phyloP scores from a whole-genome alignment of 2,113 vertebrate genomes.

The Varanus komodoensis region DNA sequence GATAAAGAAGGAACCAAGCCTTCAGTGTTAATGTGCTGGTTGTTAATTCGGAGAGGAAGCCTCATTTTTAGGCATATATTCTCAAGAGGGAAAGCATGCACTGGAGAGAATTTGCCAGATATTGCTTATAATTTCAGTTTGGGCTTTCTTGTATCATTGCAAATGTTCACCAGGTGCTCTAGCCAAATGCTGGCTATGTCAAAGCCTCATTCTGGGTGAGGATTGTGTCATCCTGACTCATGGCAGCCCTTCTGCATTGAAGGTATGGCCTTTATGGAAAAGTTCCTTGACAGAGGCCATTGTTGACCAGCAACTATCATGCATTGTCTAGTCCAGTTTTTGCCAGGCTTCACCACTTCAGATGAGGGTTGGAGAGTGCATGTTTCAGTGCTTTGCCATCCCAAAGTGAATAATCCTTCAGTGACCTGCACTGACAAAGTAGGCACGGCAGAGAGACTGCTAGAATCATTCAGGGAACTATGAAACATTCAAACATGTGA shows the following conservation, averaged over 20 bases:
- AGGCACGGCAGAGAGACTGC: not conserved
- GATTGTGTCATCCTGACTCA: no score
- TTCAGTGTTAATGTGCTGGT: not conserved
- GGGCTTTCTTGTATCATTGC: not conserved
- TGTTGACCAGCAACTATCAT: not conserved
- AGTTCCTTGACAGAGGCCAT: not conserved
- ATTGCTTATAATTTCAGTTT: not conserved
- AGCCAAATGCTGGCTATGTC: not conserved
- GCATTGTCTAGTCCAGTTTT: not conserved
- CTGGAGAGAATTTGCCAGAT: not conserved
- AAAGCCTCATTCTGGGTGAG: not conserved
- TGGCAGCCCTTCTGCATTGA: not conserved
- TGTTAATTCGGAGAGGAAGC: slow-evolving; percentile 3
- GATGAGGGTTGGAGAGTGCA: not conserved
- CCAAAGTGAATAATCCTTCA: not conserved
- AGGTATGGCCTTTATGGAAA: not conserved
- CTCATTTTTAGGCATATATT: slow-evolving; percentile 4
- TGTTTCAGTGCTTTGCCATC: not conserved
- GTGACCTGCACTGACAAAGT: not conserved
- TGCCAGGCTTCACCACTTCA: not conserved
- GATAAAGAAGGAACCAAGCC: not conserved
- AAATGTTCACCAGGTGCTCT: not conserved
- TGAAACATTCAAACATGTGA: not conserved
- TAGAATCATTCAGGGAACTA: not conserved
- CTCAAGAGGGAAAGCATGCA: not conserved